Evolutionary conservation across 2,888 invertebrate species (phyloP).

Genomic region (Campoplex capitator): DNA sequence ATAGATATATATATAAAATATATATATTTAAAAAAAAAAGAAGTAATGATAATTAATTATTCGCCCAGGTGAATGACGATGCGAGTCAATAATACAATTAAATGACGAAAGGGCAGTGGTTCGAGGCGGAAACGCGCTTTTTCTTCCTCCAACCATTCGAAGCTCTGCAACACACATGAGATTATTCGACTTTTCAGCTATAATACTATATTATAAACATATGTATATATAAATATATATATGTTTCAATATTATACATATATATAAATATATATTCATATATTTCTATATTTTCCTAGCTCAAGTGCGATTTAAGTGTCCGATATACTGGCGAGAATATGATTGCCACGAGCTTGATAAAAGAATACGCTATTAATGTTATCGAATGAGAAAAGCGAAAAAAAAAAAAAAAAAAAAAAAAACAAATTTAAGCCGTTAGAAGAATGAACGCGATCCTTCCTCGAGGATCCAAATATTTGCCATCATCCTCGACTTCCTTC

Average conservation of each 20-base stretch:
- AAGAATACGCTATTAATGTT: constrained; percentile 29
- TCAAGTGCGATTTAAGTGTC: constrained; percentile 75
- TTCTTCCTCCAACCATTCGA: constrained; percentile 18
- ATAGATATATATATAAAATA: background rate
- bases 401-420: too few species aligned
- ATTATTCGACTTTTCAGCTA: constrained; percentile 58
- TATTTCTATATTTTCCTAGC: constrained; percentile 78
- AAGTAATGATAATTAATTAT: constrained; percentile 21
- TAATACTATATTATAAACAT: constrained; percentile 48
- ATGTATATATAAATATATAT: constrained; percentile 64
- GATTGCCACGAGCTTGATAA: constrained; percentile 41
- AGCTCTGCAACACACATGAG: constrained; percentile 49
- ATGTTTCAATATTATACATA: constrained; percentile 57
- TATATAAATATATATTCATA: constrained; percentile 46
- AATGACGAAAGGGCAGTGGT: constrained; percentile 29
- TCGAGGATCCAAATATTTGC: constrained; percentile 66
- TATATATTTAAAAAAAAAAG: constrained; percentile 29
- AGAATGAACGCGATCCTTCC: constrained; percentile 37
- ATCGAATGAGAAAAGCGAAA: background rate
- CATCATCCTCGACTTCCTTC: constrained; percentile 63
- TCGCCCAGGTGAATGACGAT: constrained; percentile 37
- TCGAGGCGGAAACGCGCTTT: constrained; percentile 46
- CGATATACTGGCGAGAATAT: constrained; percentile 53
- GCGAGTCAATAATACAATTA: constrained; percentile 60
- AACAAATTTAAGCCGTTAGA: background rate